phyloP scores from a whole-genome alignment of 2,888 invertebrate genomes.

The Dicroscelio sp. region DNA sequence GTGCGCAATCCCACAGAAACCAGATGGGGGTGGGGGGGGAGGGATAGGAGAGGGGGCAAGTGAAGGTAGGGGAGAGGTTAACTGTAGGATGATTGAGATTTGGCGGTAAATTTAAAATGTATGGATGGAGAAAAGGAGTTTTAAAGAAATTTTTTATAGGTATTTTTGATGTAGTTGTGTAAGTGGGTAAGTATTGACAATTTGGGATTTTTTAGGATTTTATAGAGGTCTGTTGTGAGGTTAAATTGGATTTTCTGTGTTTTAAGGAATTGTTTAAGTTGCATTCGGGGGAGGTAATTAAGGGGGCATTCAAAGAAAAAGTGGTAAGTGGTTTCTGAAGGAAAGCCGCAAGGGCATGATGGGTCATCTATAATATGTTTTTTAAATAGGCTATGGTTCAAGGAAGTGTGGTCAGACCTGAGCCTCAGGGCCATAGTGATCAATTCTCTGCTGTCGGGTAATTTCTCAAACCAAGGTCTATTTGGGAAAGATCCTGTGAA shows the following conservation, averaged over 20 bases:
- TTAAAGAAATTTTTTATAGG: no score
- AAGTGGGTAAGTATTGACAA: neutral
- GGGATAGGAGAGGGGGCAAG: no score
- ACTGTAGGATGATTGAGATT: no score
- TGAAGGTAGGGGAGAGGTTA: no score
- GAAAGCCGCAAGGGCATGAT: neutral
- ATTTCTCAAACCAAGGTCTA: neutral
- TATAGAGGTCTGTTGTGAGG: neutral
- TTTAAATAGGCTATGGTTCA: no score
- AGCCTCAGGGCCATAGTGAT: neutral
- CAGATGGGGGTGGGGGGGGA: no score
- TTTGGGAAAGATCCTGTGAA: neutral
- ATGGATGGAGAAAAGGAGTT: no score
- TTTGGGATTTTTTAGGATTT: neutral
- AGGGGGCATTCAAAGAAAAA: neutral
- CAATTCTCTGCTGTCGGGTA: neutral
- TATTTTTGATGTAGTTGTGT: no score
- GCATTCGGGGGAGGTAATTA: neutral
- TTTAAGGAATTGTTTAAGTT: neutral
- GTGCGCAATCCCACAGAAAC: no score
- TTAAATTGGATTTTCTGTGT: neutral
- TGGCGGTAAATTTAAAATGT: no score
- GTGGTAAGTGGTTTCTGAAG: neutral
- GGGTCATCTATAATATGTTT: no score
- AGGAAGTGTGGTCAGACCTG: neutral